Evolutionary conservation across 1,140 invertebrate species (phyloP), one percentile per base, ranked within the genome.

Genomic region (Bombus sylvicola): DNA sequence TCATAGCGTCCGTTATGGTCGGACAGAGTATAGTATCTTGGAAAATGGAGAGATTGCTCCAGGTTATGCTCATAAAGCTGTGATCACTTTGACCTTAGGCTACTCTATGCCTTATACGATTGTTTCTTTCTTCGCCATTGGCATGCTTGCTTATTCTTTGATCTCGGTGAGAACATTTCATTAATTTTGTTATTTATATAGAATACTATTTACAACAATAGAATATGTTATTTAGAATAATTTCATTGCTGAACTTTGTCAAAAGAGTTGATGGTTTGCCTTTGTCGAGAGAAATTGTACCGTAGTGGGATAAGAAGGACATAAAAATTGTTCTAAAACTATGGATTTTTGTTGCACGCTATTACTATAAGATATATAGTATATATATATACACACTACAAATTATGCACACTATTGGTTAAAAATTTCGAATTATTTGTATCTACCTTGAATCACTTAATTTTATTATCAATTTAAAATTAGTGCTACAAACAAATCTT

Each of bases 101-200:
- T 93, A 93, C 62, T 90, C 93, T 15, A 3, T 83, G 18, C 79
- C 74, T 22, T 90, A 91, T 72, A 89, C 92, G 0, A 57, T 91
- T 22, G 12, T 92, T 28, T 92, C 81, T 0, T 75, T 85, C 4
- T 2, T 92, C 47, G 71, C 89, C 0, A 82, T 85, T 64, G 76
- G 73, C 25, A 92, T 93, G 93, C 88, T 93, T 3, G 76, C 91
- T 18, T 93, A 92, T 87, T 93, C 93, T 28, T 53, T 93, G 13
- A 25, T 92, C 15, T 88, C 87, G 83, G 93, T 93, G 64, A 92
- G 88, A 15, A 62, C 18, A 6, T 57, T 64, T 71, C 28, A 18
- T 69, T 73, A 18, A 15, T 15, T 66, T 8, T 31, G n/a, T 66
- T 66, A 66, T 31, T 66, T 66, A 31, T n/a, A 18, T 15, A 31